phyloP scores from a whole-genome alignment of 2,888 invertebrate genomes.

The Alentia gelatinosa region DNA sequence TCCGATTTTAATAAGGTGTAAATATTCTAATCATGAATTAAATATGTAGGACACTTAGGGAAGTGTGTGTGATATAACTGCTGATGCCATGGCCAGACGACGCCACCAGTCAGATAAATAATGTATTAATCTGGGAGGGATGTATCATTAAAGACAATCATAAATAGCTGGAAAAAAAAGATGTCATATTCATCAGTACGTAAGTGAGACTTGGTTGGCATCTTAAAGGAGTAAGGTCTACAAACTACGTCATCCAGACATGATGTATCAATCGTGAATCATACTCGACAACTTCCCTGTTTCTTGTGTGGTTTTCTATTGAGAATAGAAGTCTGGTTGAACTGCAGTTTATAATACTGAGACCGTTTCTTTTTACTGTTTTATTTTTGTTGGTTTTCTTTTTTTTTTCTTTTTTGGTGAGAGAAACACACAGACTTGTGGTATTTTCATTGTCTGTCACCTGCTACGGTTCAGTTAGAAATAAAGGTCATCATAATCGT shows the following conservation, averaged over 20 bases:
- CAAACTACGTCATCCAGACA: too few relatives aligned
- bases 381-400: too few relatives aligned
- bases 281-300: background rate
- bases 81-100: background rate
- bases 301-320: background rate
- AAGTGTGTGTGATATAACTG: slow-evolving; percentile 37
- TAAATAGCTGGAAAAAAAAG: background rate
- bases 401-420: background rate
- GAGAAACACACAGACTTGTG: background rate
- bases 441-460: background rate
- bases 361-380: too few relatives aligned
- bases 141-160: background rate
- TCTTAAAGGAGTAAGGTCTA: background rate
- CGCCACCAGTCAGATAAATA: background rate
- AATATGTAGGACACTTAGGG: slow-evolving; percentile 2
- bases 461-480: background rate
- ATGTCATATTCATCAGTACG: background rate
- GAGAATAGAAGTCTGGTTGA: background rate
- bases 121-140: background rate
- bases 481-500: background rate
- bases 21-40: background rate
- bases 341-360: background rate
- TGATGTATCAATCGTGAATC: background rate
- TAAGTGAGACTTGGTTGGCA: background rate
- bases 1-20: background rate